Percentiles rank a stretch among this genome's conserved stretches.
Conservation (phyloP, 30 jellyfish, hydroid and myxozoan species). For the Clytia hemisphaerica region DNA sequence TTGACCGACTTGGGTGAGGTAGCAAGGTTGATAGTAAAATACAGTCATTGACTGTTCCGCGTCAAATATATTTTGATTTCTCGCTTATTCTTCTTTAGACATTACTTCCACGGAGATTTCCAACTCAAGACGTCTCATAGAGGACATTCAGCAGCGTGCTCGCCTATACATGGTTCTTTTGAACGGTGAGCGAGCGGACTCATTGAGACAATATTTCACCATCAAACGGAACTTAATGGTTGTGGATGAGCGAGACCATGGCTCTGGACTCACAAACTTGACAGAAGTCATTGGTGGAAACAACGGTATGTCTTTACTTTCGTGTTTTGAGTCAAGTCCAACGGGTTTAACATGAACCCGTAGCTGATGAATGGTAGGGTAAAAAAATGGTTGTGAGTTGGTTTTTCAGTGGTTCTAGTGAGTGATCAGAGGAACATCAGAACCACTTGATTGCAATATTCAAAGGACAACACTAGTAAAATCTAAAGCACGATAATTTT, state of each 20-base stretch:
- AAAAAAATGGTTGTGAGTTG: no score
- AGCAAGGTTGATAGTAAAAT: no score
- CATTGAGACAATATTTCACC: background rate
- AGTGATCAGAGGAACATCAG: no score
- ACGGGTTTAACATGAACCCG: background rate
- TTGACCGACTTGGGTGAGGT: no score
- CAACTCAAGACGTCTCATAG: background rate
- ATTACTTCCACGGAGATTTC: background rate
- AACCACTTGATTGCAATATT: no score
- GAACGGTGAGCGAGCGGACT: background rate
- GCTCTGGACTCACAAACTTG: background rate
- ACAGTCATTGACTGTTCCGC: no score
- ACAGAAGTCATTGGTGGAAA: background rate
- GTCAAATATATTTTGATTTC: no score
- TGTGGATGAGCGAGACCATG: background rate
- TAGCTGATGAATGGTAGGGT: background rate
- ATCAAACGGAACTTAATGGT: background rate
- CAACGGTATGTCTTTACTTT: no score
- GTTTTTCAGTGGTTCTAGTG: no score
- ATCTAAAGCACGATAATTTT: no score
- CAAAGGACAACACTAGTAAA: no score
- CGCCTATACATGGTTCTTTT: constrained; percentile 12
- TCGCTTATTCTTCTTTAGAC: background rate
- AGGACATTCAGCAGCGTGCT: constrained; percentile 22
- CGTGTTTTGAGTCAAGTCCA: no score